Conservation (phyloP, 2,113 vertebrate genomes). For the Bubo blakistoni region DNA sequence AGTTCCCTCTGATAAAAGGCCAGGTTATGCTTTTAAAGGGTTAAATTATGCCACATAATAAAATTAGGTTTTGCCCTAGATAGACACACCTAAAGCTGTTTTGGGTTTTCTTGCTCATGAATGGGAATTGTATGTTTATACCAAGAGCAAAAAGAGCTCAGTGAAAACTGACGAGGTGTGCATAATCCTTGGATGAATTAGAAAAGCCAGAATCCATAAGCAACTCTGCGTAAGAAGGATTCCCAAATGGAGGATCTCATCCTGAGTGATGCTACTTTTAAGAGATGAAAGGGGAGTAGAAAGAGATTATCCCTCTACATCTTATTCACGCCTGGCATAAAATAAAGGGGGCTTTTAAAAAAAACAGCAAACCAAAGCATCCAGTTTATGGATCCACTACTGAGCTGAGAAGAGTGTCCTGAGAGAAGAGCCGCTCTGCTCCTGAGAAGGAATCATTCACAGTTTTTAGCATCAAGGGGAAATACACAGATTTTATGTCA, state of each 20-base stretch:
- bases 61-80: background rate
- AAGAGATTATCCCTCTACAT: background rate
- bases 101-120: background rate
- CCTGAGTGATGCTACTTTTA: background rate
- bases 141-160: background rate
- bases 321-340: background rate
- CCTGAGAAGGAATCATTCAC: background rate
- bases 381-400: background rate
- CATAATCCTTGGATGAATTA: slow-evolving; percentile 43
- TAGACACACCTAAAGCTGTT: background rate
- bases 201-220: background rate
- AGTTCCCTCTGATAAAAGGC: background rate
- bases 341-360: background rate
- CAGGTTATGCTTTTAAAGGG: background rate
- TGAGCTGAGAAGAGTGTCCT: background rate
- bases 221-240: background rate
- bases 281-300: background rate
- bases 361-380: background rate
- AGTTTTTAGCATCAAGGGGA: background rate
- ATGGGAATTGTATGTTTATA: background rate
- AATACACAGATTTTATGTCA: background rate
- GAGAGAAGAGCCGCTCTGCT: background rate
- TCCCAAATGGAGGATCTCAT: slow-evolving; percentile 18
- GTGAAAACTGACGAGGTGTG: background rate
- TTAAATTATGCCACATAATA: background rate